phyloP scores from a whole-genome alignment of 2,888 invertebrate genomes.

The Gymnoscelis rufifasciata region DNA sequence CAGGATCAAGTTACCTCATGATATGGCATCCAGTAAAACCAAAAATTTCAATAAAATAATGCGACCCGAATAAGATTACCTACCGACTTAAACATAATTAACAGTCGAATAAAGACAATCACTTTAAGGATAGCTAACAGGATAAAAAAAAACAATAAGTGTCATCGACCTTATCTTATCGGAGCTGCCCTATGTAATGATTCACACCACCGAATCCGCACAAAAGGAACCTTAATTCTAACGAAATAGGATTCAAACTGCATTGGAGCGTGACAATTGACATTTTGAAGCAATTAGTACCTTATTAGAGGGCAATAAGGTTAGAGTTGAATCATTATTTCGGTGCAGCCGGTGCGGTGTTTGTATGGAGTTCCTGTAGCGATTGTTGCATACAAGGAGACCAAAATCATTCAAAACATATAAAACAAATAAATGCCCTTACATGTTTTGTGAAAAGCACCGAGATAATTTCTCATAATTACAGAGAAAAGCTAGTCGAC shows the following conservation, averaged over 20 bases:
- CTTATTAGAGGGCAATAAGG: slow-evolving; percentile 23
- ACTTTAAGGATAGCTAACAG: background rate
- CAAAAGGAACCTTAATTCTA: slow-evolving; percentile 7
- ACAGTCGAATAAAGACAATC: too few species aligned
- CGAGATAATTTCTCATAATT: too few species aligned
- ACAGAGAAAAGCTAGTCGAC: too few species aligned
- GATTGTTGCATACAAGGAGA: too few species aligned
- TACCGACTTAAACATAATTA: too few species aligned
- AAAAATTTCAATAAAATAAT: too few species aligned
- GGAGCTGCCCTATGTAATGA: slow-evolving; percentile 15
- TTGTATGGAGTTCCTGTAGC: background rate
- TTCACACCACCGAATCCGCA: slow-evolving; percentile 6
- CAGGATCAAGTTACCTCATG: too few species aligned
- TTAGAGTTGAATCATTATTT: slow-evolving; percentile 22
- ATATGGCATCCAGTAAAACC: too few species aligned
- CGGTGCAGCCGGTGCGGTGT: background rate
- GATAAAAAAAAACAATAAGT: slow-evolving; percentile 8
- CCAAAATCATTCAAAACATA: too few species aligned
- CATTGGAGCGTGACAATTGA: background rate
- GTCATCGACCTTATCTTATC: slow-evolving; percentile 20
- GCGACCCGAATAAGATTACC: too few species aligned
- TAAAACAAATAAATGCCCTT: too few species aligned
- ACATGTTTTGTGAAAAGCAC: too few species aligned
- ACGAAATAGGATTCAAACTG: slow-evolving; percentile 3
- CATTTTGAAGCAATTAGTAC: slow-evolving; percentile 16